These are phyloP conservation scores for Trichopria drosophilae DNA, from an alignment of 2,888 invertebrate genomes.

Conservation along the genomic window DNA sequence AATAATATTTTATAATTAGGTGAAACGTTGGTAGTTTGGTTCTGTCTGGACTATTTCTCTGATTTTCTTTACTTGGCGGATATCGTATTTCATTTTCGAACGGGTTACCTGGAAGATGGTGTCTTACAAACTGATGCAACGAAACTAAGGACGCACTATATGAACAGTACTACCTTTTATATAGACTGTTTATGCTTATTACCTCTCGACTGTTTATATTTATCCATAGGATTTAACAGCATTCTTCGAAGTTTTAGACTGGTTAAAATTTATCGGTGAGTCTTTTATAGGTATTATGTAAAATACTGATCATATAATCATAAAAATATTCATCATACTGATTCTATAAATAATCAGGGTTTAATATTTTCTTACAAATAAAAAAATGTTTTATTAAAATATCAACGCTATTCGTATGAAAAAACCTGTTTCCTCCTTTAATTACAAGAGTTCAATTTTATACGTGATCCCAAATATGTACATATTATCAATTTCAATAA, in stretches of 20 bases:
- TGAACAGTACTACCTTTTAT: constrained; percentile 97
- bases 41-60: constrained; percentile 94
- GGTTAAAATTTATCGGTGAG: constrained; percentile 88
- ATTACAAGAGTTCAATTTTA: no score
- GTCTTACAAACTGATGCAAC: constrained; percentile 94
- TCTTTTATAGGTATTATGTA: constrained; percentile 1
- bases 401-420: background rate
- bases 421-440: no score
- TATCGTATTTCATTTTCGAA: constrained; percentile 96
- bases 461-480: no score
- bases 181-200: constrained; percentile 97
- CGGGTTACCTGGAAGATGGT: constrained; percentile 96
- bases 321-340: background rate
- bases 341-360: background rate
- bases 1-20: constrained; percentile 60
- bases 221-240: constrained; percentile 96
- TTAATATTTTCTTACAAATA: background rate
- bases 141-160: constrained; percentile 93
- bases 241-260: constrained; percentile 93
- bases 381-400: background rate
- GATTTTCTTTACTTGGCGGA: constrained; percentile 95
- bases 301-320: background rate
- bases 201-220: constrained; percentile 96
- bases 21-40: constrained; percentile 91
- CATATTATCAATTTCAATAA: no score